phyloP scores from a whole-genome alignment of 2,113 vertebrate species.

The Urocolius indicus region DNA sequence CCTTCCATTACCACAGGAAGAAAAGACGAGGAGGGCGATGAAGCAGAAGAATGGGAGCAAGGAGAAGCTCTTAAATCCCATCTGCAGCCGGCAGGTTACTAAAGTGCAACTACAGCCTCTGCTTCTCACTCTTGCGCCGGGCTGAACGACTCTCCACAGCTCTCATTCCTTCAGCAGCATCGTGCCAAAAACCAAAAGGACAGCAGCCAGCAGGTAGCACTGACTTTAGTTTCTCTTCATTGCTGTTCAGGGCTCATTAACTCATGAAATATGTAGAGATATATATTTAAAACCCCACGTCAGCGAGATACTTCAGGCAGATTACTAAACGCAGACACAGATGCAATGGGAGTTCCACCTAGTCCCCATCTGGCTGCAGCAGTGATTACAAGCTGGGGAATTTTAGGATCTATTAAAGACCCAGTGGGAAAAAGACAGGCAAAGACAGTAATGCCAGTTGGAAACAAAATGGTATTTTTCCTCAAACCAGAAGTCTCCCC shows the following conservation, averaged over 20 bases:
- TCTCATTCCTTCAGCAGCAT: not conserved
- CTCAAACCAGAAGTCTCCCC: not conserved
- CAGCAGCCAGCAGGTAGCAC: not conserved
- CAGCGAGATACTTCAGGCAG: not conserved
- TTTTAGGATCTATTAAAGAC: not conserved
- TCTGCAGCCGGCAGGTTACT: not conserved
- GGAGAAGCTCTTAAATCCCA: not conserved
- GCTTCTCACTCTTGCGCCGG: not conserved
- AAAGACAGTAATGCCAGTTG: accelerated
- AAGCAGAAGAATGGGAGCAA: not conserved
- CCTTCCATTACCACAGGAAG: not conserved
- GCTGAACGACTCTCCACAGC: not conserved
- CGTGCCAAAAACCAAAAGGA: not conserved
- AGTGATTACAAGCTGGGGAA: not conserved
- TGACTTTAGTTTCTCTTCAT: accelerated
- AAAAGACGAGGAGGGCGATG: accelerated
- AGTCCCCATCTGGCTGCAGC: not conserved
- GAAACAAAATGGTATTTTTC: not conserved
- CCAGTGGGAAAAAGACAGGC: not conserved
- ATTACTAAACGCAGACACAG: not conserved
- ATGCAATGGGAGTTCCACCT: not conserved
- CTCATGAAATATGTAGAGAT: not conserved
- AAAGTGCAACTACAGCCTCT: not conserved
- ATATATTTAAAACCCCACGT: not conserved
- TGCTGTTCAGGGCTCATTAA: not conserved